Conservation (phyloP, 2,888 invertebrate species). For the Ochropleura plecta region DNA sequence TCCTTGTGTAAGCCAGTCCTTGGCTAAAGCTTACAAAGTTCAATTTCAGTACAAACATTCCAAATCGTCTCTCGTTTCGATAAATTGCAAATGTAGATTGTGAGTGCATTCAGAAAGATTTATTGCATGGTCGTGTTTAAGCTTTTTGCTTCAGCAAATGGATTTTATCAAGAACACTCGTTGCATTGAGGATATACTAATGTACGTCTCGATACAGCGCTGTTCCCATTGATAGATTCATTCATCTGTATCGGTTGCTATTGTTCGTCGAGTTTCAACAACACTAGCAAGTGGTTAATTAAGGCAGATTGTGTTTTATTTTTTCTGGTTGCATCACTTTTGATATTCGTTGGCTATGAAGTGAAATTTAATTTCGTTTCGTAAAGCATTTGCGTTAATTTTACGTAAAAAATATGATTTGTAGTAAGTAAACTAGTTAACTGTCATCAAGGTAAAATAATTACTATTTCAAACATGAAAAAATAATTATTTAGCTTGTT, state of each 20-base stretch:
- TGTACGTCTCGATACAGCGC: slow-evolving; percentile 37
- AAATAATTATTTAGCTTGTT: not conserved
- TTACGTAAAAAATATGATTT: not conserved
- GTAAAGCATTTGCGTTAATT: not conserved
- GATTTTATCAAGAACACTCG: slow-evolving; percentile 71
- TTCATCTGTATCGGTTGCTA: slow-evolving; percentile 62
- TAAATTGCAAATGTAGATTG: slow-evolving; percentile 75
- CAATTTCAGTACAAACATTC: slow-evolving; percentile 64
- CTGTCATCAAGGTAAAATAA: not conserved
- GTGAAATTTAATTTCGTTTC: not conserved
- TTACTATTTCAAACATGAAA: not conserved
- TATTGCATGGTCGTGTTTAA: slow-evolving; percentile 79
- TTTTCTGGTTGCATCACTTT: slow-evolving; percentile 43
- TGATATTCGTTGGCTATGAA: slow-evolving; percentile 2
- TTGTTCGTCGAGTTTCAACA: slow-evolving; percentile 61
- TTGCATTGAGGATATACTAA: slow-evolving; percentile 59
- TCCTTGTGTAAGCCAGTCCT: slow-evolving; percentile 33
- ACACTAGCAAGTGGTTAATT: slow-evolving; percentile 60
- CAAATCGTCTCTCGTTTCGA: slow-evolving; percentile 67
- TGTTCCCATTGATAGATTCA: slow-evolving; percentile 62
- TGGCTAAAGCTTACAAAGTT: slow-evolving; percentile 51
- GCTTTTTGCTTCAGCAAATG: slow-evolving; percentile 79
- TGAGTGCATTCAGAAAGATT: slow-evolving; percentile 84
- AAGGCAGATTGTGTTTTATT: slow-evolving; percentile 41
- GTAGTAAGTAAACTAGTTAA: not conserved